These are phyloP conservation scores for Pomatostomus ruficeps DNA, from an alignment of 2,113 vertebrate species.

Conservation along the genomic window DNA sequence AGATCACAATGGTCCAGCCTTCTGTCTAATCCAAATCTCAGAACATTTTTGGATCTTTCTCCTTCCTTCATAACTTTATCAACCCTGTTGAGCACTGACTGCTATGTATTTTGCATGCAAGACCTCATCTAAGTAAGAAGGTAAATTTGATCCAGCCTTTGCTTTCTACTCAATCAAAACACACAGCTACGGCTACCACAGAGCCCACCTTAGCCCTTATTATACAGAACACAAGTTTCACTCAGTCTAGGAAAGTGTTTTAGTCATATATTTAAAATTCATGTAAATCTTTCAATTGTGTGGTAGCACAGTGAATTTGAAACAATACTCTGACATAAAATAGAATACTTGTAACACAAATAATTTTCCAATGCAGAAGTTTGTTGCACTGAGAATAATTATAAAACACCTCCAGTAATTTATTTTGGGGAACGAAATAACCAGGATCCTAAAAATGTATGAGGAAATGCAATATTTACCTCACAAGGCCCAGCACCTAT, in stretches of 20 bases:
- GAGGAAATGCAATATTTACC: constrained; percentile 70
- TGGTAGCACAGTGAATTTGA: fast-evolving
- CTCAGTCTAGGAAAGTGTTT: neutral
- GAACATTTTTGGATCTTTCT: neutral
- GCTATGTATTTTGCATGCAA: neutral
- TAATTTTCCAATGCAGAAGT: neutral
- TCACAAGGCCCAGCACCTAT: constrained; percentile 91
- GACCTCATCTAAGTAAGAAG: neutral
- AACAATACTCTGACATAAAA: neutral
- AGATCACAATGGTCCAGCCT: neutral
- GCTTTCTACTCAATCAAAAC: neutral
- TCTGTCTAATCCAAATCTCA: neutral
- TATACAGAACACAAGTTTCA: neutral
- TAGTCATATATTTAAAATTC: neutral
- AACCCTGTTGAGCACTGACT: neutral
- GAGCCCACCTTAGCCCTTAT: neutral
- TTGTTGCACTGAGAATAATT: neutral
- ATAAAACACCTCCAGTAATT: neutral
- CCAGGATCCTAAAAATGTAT: neutral
- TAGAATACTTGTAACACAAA: neutral
- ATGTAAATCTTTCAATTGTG: neutral
- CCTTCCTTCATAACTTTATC: neutral
- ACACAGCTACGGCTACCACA: neutral
- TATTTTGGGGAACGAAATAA: neutral
- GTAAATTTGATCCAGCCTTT: neutral